Conservation (phyloP, 2,888 invertebrate genomes). For the Carpatolechia fugitivella region DNA sequence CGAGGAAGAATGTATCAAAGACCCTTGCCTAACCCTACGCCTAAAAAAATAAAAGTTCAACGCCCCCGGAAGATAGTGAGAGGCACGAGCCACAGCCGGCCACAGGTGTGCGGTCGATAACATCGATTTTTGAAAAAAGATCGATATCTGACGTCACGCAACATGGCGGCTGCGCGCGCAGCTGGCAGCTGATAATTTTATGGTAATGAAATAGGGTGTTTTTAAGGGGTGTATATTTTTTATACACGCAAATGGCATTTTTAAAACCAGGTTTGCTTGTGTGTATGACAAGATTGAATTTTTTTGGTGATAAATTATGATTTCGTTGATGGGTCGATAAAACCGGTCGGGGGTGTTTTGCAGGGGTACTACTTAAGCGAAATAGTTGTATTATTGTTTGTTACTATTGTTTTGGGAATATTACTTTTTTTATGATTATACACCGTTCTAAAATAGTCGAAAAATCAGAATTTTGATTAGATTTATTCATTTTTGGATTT, state of each 20-base stretch:
- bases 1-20: neutral
- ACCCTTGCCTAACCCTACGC: slow-evolving; percentile 12
- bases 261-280: slow-evolving; percentile 1
- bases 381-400: neutral
- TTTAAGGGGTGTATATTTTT: slow-evolving; percentile 45
- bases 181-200: slow-evolving; percentile 50
- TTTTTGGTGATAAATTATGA: slow-evolving; percentile 7
- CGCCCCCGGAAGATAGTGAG: slow-evolving; percentile 60
- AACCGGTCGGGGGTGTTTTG: neutral
- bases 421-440: neutral
- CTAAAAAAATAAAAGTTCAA: slow-evolving; percentile 51
- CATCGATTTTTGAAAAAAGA: slow-evolving; percentile 58
- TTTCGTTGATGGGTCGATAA: slow-evolving; percentile 14
- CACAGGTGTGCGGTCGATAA: slow-evolving; percentile 72
- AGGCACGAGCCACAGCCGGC: slow-evolving; percentile 53
- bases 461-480: no score
- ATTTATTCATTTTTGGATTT: no score
- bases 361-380: neutral
- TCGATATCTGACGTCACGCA: slow-evolving; percentile 72
- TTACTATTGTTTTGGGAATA: neutral
- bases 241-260: slow-evolving; percentile 34
- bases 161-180: slow-evolving; percentile 58
- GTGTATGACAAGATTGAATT: neutral
- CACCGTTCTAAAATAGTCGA: no score
- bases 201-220: slow-evolving; percentile 55